Base-by-base conservation (phyloP, 1,140 invertebrate genomes). In the Holotrichia oblita region DNA sequence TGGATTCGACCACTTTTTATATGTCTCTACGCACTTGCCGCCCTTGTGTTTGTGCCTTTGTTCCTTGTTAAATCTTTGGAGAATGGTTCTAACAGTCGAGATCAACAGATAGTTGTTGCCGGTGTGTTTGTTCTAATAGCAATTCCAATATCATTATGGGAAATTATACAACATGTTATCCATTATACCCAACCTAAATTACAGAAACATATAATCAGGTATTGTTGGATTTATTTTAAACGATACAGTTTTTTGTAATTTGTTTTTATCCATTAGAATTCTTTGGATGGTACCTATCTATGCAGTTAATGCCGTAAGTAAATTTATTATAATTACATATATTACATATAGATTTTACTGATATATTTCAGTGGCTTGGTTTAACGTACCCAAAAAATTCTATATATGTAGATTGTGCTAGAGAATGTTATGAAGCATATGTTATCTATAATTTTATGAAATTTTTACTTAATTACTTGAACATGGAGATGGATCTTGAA, bases 281-380 rank as follows among this genome's bases (percentile, higher is more conserved):
- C 86, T 99, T 82, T 98, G 97, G 97, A 99, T 99, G 97, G 97
- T 99, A 73, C 97, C 97, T 81, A 97, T 98, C 83, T 99, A 99
- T 91, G 95, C 96, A 42, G 86, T 97, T 10, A 98, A 98, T 93
- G 96, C 97, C 80, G 94, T 96, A 91, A 93, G 93, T 91, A 84
- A 79, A 78, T 82, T 78, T 22, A 34, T 27, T 69, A n/a, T 61
- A 75, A 40, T 6, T 76, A n/a, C n/a, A n/a, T 78, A 40, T 72
- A 76, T 77, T 77, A 55, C 48, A 8, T 48, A 17, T 55, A 55
- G 17, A 17, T 55, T 64, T 76, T 73, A 79, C 55, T 78, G 10
- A 64, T 55, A 44, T 34, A 78, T 89, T 90, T 80, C 85, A 96
- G 94, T 96, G 94, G 94, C 89, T 97, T 80, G 94, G 94, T 61